phyloP scores from a whole-genome alignment of 1,140 invertebrate genomes.

The Melipona quadrifasciata region DNA sequence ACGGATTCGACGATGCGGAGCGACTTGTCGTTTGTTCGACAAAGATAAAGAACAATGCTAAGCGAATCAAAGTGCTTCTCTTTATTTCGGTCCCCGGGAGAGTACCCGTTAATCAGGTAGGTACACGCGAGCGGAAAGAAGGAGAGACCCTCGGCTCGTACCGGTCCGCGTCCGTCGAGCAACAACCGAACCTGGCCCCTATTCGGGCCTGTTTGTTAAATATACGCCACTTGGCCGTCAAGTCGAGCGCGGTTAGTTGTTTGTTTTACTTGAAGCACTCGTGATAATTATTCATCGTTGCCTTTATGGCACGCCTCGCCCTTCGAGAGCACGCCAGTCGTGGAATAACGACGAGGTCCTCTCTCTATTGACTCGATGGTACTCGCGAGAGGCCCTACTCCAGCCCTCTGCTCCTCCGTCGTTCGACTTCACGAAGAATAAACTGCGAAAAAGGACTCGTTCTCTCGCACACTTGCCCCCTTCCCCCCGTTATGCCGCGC shows the following conservation, averaged over 20 bases:
- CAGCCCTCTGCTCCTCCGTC: conserved; percentile 32
- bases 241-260: conserved; percentile 75
- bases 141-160: not conserved
- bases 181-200: not conserved
- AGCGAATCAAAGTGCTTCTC: conserved; percentile 37
- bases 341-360: conserved; percentile 69
- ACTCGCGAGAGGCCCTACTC: conserved; percentile 46
- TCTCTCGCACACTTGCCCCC: conserved; percentile 63
- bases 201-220: conserved; percentile 69
- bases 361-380: conserved; percentile 67
- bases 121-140: conserved; percentile 30
- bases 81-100: conserved; percentile 30
- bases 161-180: conserved; percentile 21
- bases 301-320: conserved; percentile 68
- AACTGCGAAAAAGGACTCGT: conserved; percentile 73
- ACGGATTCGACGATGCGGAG: not conserved
- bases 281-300: conserved; percentile 79
- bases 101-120: conserved; percentile 54
- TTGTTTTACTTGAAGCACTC: conserved; percentile 78
- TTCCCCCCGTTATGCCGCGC: conserved; percentile 41
- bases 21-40: not conserved
- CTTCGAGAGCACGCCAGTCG: conserved; percentile 41
- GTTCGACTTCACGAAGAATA: conserved; percentile 70
- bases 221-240: conserved; percentile 76
- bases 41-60: conserved; percentile 39